Base-by-base conservation (phyloP, 2,113 vertebrate species). In the Piprites chloris region DNA sequence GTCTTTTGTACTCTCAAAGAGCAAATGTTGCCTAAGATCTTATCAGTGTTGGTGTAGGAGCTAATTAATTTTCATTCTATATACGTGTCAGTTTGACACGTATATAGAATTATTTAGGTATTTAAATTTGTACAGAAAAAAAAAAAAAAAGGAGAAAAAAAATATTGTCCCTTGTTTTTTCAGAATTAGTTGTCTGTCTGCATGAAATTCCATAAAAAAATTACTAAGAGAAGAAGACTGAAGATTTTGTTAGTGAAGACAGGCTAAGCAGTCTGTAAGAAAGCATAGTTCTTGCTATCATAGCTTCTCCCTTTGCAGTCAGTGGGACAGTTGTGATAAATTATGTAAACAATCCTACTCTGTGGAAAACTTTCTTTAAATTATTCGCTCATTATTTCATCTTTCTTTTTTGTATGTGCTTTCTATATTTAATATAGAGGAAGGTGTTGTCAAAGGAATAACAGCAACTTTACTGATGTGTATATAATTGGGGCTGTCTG, bases 401-500 rank as follows among this genome's bases (percentile, higher is more conserved):
- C 17, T 35, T 74, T 81, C n/a, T 35, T n/a, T 85, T 78, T n/a
- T 72, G 5, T 44, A 33, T 30, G 8, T 68, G 12, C 3, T 87
- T 63, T 33, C 37, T 67, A 17, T 37, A 62, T 15, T 21, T 71
- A 87, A 44, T 71, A 62, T 84, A 61, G 13, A 85, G 10, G 11
- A 83, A 89, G 23, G 11, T 95, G 23, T 4, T 30, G 9, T 63
- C 22, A 58, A 58, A 62, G 14, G 22, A 61, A 28, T 24, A 49
- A 28, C 10, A 73, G 32, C 32, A 6, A 35, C 19, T 82, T 28
- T 84, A 49, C 5, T 80, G 53, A 44, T 35, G 15, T 61, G 52
- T 69, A 37, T 37, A 12, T 87, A 93, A 90, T 96, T 91, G 85
- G 16, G 19, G 87, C 28, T 35, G 16, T 90, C 46, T 89, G 50